These are phyloP conservation scores for Drosophila meridiana DNA, from an alignment of 2,888 invertebrate species.

Conservation along the genomic window DNA sequence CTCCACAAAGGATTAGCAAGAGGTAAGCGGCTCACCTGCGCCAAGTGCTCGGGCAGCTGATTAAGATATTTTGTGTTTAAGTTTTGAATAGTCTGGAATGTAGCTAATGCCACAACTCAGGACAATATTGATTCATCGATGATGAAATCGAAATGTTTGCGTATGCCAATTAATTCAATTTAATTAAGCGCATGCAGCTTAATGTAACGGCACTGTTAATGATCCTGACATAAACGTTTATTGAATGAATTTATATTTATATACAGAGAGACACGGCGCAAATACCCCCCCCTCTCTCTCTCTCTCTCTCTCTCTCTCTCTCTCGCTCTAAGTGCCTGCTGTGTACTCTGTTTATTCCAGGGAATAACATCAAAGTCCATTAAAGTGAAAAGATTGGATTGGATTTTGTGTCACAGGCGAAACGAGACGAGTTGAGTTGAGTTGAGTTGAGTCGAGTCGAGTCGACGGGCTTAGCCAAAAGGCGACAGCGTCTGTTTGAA, in stretches of 20 bases:
- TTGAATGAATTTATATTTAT: conserved; percentile 62
- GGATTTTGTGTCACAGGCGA: conserved; percentile 61
- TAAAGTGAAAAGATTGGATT: conserved; percentile 78
- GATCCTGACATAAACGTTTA: conserved; percentile 65
- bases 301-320: neutral
- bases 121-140: conserved; percentile 22
- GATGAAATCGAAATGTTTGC: conserved; percentile 27
- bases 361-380: conserved; percentile 62
- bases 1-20: conserved; percentile 30
- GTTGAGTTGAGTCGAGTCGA: conserved; percentile 3
- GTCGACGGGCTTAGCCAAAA: conserved; percentile 17
- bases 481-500: conserved; percentile 73
- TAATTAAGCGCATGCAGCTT: conserved; percentile 55
- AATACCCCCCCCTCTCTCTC: too few species aligned
- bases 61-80: conserved; percentile 21
- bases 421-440: neutral
- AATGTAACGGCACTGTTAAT: conserved; percentile 66
- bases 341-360: conserved; percentile 17
- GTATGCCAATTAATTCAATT: conserved; percentile 61
- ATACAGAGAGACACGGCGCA: conserved; percentile 7
- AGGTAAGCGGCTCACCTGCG: conserved; percentile 14
- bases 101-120: neutral
- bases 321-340: conserved; percentile 39
- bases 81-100: conserved; percentile 15
- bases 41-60: neutral